Evolutionary conservation across 2,113 vertebrate genomes (phyloP).

Genomic region (Zosterops pallidus): DNA sequence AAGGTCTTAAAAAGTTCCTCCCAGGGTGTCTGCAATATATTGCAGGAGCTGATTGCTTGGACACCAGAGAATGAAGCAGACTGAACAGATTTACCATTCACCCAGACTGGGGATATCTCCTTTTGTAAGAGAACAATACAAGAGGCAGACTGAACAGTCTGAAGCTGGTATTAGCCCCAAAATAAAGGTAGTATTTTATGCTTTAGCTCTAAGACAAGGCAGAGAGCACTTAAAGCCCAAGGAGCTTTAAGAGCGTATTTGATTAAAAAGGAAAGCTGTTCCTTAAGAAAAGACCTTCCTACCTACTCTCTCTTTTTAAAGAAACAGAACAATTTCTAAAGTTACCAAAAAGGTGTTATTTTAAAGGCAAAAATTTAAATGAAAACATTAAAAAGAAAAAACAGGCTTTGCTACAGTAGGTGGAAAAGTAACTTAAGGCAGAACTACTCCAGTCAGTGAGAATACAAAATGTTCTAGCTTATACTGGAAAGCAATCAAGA

Average conservation of each 20-base stretch:
- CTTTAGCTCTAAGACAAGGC: background rate
- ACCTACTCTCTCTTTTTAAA: background rate
- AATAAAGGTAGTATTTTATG: background rate
- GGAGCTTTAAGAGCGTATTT: background rate
- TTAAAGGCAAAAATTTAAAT: background rate
- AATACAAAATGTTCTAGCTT: background rate
- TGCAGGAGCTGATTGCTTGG: background rate
- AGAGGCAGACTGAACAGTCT: background rate
- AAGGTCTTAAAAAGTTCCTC: background rate
- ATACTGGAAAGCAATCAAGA: conserved; percentile 2
- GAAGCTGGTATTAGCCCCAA: background rate
- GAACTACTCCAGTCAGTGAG: background rate
- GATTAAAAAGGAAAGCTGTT: background rate
- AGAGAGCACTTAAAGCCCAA: background rate
- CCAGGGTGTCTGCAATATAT: background rate
- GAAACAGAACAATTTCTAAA: background rate
- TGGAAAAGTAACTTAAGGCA: background rate
- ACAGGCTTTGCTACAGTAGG: background rate
- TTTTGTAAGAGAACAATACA: background rate
- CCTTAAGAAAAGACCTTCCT: background rate
- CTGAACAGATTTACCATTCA: background rate
- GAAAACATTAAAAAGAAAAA: background rate
- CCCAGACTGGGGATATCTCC: background rate
- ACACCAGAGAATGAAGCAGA: background rate
- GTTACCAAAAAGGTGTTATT: background rate